Conservation (phyloP, 2,113 vertebrate species). For the Phainopepla nitens region DNA sequence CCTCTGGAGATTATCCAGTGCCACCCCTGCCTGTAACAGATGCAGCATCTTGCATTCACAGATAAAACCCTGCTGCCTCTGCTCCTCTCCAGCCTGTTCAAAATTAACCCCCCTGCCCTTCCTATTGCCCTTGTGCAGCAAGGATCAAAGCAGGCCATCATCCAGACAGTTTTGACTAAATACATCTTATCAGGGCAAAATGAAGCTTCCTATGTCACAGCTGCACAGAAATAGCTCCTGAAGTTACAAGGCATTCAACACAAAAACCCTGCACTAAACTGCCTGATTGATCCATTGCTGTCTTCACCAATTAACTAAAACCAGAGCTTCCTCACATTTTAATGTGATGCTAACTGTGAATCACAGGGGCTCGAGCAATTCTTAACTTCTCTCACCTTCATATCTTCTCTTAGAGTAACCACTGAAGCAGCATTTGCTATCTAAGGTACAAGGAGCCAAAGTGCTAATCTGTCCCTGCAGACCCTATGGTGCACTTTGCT, state of each 20-base stretch:
- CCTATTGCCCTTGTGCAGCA: neutral
- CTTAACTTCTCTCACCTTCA: conserved; percentile 51
- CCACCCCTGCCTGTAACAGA: neutral
- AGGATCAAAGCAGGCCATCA: neutral
- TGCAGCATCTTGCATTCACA: neutral
- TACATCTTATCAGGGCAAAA: neutral
- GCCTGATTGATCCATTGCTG: neutral
- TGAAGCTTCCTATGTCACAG: neutral
- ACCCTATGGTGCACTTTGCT: conserved; percentile 43
- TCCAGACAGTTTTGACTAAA: neutral
- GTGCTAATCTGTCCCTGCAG: conserved; percentile 61
- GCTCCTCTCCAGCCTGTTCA: neutral
- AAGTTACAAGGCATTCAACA: neutral
- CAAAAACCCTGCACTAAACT: neutral
- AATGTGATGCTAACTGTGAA: neutral
- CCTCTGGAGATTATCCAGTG: neutral
- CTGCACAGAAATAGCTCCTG: neutral
- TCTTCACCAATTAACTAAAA: conserved; percentile 36
- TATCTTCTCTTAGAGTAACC: conserved; percentile 11
- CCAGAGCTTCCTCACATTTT: neutral
- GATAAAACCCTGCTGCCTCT: neutral
- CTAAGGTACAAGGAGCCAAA: conserved; percentile 26
- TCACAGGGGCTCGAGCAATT: neutral
- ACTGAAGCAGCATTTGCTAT: conserved; percentile 52
- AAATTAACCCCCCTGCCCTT: neutral